Evolutionary conservation across 2,113 vertebrate species (phyloP).

Genomic region (Strigops habroptila): DNA sequence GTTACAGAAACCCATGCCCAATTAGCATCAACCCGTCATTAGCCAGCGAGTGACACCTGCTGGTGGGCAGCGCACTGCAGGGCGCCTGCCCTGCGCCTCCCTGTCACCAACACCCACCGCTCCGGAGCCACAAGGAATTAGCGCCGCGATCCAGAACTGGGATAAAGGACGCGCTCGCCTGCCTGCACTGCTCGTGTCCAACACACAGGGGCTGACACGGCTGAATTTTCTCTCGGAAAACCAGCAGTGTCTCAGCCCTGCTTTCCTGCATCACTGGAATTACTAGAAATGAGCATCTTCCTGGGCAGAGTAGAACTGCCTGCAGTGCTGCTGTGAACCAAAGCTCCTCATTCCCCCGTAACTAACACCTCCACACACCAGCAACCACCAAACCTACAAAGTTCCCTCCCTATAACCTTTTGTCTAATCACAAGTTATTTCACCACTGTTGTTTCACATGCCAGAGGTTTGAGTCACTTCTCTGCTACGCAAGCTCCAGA

Average conservation of each 20-base stretch:
- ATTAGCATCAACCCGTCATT: not conserved
- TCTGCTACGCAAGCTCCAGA: not conserved
- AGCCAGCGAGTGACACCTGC: constrained; percentile 1
- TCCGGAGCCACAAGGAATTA: not conserved
- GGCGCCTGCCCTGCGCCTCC: not conserved
- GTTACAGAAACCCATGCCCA: not conserved
- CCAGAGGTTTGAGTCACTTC: not conserved
- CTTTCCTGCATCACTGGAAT: not conserved
- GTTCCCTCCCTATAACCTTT: not conserved
- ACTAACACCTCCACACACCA: not conserved
- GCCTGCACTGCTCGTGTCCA: not conserved
- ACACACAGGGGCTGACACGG: not conserved
- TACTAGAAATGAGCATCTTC: not conserved
- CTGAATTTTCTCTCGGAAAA: not conserved
- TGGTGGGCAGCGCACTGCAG: not conserved
- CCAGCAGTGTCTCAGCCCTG: not conserved
- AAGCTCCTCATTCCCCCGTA: rapidly evolving
- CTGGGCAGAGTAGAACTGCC: not conserved
- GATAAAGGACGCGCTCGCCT: not conserved
- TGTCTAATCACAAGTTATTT: not conserved
- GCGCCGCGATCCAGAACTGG: not conserved
- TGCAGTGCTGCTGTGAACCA: not conserved
- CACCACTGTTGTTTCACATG: not conserved
- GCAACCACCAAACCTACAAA: not conserved
- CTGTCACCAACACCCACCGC: not conserved